These are phyloP conservation scores for Protonemura montana DNA, from an alignment of 2,888 invertebrate genomes.

Conservation along the genomic window DNA sequence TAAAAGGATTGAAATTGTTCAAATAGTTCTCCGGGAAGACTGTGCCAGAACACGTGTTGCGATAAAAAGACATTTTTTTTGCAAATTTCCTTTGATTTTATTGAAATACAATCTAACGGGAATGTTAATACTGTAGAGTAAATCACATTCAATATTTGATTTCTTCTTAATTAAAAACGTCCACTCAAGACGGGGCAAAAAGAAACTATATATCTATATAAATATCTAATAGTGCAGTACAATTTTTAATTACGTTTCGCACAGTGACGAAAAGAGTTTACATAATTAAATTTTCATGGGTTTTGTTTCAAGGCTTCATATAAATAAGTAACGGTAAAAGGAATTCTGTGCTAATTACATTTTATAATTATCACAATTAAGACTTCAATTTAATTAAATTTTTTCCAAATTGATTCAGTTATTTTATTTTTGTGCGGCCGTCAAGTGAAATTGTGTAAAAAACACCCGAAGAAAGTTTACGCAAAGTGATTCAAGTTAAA, in stretches of 20 bases:
- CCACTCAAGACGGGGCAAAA: neutral
- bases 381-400: neutral
- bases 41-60: too few species aligned
- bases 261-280: neutral
- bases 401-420: constrained; percentile 26
- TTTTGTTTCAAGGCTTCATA: neutral
- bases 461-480: constrained; percentile 16
- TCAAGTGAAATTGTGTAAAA: constrained; percentile 16
- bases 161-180: neutral
- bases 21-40: too few species aligned
- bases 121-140: neutral
- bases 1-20: too few species aligned
- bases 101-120: too few species aligned
- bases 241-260: neutral
- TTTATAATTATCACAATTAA: neutral
- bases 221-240: neutral
- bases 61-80: too few species aligned
- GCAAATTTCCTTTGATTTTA: too few species aligned
- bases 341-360: neutral
- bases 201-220: neutral
- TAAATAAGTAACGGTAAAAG: neutral
- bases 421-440: neutral
- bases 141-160: neutral
- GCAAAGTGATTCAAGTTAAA: constrained; percentile 27
- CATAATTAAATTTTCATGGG: neutral